These are phyloP conservation scores for Philonicus albiceps DNA, from an alignment of 2,888 invertebrate species.

Conservation along the genomic window DNA sequence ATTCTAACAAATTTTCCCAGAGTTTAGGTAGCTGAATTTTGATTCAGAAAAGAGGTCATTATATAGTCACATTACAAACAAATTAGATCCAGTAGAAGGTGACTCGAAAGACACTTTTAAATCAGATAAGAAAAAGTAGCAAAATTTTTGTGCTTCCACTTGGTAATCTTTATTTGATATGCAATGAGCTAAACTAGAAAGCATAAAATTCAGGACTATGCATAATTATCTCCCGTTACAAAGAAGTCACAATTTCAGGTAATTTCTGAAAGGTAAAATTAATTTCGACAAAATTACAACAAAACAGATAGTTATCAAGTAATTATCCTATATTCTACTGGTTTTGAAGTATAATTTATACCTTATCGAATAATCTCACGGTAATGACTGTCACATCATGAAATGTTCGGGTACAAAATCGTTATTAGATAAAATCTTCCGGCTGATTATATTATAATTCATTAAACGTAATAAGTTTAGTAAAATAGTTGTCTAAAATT, in stretches of 20 bases:
- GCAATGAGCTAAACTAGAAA: background rate
- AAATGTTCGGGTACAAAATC: background rate
- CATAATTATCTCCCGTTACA: background rate
- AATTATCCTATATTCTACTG: background rate
- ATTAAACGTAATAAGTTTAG: background rate
- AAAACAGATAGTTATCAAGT: background rate
- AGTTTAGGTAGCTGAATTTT: background rate
- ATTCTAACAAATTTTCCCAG: background rate
- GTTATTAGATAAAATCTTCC: background rate
- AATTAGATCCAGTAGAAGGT: background rate
- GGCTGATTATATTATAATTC: background rate
- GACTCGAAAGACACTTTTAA: background rate
- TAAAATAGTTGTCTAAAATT: background rate
- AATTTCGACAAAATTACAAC: background rate
- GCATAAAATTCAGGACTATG: background rate
- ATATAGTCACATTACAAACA: background rate
- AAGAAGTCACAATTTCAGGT: background rate
- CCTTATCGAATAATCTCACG: background rate
- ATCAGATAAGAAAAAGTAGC: background rate
- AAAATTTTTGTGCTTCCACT: background rate
- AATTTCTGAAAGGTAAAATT: background rate
- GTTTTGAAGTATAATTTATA: background rate
- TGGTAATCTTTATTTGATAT: background rate
- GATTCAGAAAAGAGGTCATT: background rate
- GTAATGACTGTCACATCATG: background rate